A percentile compares a stretch with the other conserved stretches of the same genome.
These are phyloP conservation scores for Mohoua ochrocephala DNA, from an alignment of 2,113 vertebrate genomes.

Conservation along the genomic window DNA sequence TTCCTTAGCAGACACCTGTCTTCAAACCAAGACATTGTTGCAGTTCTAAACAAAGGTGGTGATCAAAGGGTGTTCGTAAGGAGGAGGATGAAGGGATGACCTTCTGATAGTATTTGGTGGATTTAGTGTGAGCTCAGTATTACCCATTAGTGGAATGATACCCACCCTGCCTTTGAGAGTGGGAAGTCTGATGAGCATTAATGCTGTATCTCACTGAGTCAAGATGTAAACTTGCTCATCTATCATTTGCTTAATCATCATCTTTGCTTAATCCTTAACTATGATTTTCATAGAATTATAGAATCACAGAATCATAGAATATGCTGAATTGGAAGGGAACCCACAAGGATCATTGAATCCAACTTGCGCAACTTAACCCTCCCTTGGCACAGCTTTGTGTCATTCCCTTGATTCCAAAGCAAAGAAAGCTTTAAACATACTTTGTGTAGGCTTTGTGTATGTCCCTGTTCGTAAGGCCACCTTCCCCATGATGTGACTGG, in stretches of 20 bases:
- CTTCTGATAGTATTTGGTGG: neutral
- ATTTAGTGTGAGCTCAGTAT: neutral
- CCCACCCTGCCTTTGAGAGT: neutral
- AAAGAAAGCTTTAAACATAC: neutral
- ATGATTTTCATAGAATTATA: neutral
- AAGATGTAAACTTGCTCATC: neutral
- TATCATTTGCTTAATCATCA: neutral
- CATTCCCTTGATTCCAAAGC: neutral
- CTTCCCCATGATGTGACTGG: neutral
- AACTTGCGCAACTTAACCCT: neutral
- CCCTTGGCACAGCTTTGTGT: neutral
- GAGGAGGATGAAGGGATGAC: neutral
- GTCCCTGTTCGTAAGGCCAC: neutral
- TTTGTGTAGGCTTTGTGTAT: neutral
- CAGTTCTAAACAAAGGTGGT: neutral
- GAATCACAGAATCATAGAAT: neutral
- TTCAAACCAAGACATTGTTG: too few relatives aligned
- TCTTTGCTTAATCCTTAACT: neutral
- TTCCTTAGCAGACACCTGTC: too few relatives aligned
- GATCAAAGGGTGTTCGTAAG: neutral
- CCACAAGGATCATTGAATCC: neutral
- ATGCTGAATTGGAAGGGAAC: neutral
- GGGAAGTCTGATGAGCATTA: neutral
- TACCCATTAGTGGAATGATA: neutral
- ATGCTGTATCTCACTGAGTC: neutral